phyloP scores from a whole-genome alignment of 1,140 invertebrate genomes.

The Lasioglossum albipes region DNA sequence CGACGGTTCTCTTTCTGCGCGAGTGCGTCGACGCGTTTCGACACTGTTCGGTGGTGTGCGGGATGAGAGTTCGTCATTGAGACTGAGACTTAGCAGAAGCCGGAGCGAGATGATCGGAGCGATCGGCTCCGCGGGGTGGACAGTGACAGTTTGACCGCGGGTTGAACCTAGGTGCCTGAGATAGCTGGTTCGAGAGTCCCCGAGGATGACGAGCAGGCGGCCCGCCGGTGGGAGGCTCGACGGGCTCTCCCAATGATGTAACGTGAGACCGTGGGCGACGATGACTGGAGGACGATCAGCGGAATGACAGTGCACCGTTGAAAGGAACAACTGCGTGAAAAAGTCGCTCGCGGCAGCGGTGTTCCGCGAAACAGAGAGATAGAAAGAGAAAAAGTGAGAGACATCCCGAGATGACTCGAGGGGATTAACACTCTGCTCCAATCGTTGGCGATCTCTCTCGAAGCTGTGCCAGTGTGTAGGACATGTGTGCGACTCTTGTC shows the following conservation, averaged over 20 bases:
- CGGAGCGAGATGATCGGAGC: no score
- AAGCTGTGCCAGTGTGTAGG: not conserved
- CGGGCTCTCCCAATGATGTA: slow-evolving; percentile 9
- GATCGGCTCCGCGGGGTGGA: not conserved
- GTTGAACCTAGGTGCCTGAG: no score
- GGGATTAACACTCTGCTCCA: not conserved
- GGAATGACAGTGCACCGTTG: slow-evolving; percentile 36
- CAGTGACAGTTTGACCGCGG: not conserved
- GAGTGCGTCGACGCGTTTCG: not conserved
- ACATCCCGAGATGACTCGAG: no score
- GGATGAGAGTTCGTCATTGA: not conserved
- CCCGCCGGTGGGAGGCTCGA: not conserved
- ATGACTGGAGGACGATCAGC: slow-evolving; percentile 21
- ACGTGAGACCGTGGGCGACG: not conserved
- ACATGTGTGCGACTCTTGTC: not conserved
- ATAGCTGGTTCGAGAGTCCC: no score
- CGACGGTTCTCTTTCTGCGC: not conserved
- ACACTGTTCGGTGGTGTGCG: no score
- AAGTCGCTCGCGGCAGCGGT: not conserved
- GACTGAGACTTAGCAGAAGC: not conserved
- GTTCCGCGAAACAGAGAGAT: not conserved
- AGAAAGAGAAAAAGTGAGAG: no score
- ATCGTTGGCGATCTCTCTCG: not conserved
- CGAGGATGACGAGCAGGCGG: not conserved
- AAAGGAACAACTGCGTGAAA: not conserved